Conservation (phyloP, 2,113 vertebrate species). For the Saccopteryx bilineata region DNA sequence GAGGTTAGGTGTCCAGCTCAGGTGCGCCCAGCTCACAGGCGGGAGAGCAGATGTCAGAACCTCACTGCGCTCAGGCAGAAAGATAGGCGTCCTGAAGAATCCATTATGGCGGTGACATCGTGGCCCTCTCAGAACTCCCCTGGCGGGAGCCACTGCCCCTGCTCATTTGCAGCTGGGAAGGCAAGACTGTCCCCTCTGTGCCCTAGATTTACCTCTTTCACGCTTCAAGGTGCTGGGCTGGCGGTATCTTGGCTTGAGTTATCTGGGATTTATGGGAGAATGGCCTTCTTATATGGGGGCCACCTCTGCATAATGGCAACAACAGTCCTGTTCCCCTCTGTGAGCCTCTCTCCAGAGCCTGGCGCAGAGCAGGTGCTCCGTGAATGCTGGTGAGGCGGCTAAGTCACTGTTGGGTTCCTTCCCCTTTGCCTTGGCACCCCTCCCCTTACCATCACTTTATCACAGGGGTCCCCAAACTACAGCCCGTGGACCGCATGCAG, state of each 20-base stretch:
- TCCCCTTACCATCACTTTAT: rapidly evolving
- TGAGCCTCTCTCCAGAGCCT: neutral
- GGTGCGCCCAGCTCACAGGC: rapidly evolving
- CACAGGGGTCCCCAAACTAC: too few relatives aligned
- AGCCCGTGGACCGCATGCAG: too few relatives aligned
- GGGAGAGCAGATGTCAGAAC: neutral
- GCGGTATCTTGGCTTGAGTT: neutral
- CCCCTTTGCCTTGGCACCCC: rapidly evolving
- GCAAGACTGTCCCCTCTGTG: neutral
- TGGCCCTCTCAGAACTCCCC: neutral
- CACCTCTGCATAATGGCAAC: neutral
- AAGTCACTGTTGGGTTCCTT: rapidly evolving
- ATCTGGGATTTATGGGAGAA: neutral
- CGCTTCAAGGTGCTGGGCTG: neutral
- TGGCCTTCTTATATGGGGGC: too few relatives aligned
- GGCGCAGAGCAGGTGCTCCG: rapidly evolving
- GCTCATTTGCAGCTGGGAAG: neutral
- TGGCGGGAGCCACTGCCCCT: neutral
- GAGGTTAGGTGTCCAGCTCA: neutral
- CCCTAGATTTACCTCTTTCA: neutral
- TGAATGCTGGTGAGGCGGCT: rapidly evolving
- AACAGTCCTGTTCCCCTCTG: neutral
- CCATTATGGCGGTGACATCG: rapidly evolving
- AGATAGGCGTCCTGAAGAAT: too few relatives aligned
- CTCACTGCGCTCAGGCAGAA: neutral